Evolutionary conservation across 2,888 invertebrate genomes (phyloP).

Genomic region (Hypsopygia costalis): DNA sequence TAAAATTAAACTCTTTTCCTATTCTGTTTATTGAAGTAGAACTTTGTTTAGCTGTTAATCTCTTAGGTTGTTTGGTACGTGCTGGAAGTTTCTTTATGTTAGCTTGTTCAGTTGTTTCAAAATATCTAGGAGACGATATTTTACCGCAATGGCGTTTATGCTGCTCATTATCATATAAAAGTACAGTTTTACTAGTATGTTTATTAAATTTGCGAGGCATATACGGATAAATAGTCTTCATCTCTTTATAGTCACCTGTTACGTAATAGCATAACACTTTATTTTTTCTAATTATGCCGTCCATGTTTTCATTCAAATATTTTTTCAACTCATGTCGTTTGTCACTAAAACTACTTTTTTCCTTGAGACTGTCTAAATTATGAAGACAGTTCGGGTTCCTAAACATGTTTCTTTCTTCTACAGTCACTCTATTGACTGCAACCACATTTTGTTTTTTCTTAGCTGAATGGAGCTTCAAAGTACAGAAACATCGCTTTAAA

Average conservation of each 20-base stretch:
- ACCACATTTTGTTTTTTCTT: slow-evolving; percentile 8
- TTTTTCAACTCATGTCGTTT: too few species aligned
- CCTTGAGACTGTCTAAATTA: background rate
- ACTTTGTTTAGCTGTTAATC: background rate
- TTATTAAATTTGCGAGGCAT: slow-evolving; percentile 33
- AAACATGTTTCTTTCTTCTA: slow-evolving; percentile 2
- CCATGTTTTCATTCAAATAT: too few species aligned
- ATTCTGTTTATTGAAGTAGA: background rate
- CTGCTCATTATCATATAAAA: slow-evolving; percentile 11
- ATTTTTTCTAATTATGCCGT: too few species aligned
- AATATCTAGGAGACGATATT: background rate
- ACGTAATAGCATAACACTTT: background rate
- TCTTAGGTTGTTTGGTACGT: background rate
- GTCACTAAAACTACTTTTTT: background rate
- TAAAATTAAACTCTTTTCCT: background rate
- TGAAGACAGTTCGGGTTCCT: background rate
- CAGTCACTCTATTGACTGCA: slow-evolving; percentile 14
- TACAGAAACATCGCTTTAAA: slow-evolving; percentile 44
- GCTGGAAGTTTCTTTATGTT: background rate
- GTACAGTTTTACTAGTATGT: slow-evolving; percentile 24
- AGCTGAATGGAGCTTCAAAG: slow-evolving; percentile 27
- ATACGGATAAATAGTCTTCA: slow-evolving; percentile 37
- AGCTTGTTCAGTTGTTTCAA: background rate
- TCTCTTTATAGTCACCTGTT: slow-evolving; percentile 12
- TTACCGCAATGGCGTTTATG: background rate